A percentile compares a stretch with the other conserved stretches of the same genome.
These are phyloP conservation scores for Cyrtorhinus lividipennis DNA, from an alignment of 1,140 invertebrate genomes.

Conservation along the genomic window DNA sequence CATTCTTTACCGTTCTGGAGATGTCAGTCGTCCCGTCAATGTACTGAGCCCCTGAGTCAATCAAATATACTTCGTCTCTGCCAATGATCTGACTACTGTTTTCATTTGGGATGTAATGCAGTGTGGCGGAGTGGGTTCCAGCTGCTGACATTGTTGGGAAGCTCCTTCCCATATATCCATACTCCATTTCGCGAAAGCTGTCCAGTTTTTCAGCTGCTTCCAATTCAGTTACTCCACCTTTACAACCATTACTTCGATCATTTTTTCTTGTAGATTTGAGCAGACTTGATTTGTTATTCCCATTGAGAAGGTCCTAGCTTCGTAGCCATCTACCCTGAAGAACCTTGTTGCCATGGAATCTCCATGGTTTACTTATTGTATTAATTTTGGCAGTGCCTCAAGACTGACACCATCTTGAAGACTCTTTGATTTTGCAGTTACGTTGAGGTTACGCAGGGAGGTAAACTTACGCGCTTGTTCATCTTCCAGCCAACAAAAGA, in stretches of 20 bases:
- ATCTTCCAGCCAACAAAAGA: constrained; percentile 84
- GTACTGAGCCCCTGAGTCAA: constrained; percentile 83
- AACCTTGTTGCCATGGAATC: too few species aligned
- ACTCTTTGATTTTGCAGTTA: too few species aligned
- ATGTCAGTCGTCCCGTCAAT: constrained; percentile 86
- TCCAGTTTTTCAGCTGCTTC: constrained; percentile 68
- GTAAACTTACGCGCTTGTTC: too few species aligned
- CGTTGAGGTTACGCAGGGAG: too few species aligned
- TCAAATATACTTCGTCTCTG: constrained; percentile 61
- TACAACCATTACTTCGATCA: too few species aligned
- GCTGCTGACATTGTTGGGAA: constrained; percentile 86
- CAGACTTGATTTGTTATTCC: too few species aligned
- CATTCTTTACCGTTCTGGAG: constrained; percentile 72
- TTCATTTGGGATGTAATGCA: constrained; percentile 70
- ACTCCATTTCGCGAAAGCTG: constrained; percentile 60
- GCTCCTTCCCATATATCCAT: constrained; percentile 71
- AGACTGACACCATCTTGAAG: too few species aligned
- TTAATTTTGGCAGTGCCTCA: too few species aligned
- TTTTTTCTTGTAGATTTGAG: too few species aligned
- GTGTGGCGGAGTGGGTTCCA: constrained; percentile 83
- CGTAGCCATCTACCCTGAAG: too few species aligned
- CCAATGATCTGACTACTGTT: constrained; percentile 57
- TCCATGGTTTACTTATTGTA: too few species aligned
- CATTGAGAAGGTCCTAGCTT: too few species aligned
- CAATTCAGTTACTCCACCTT: constrained; percentile 66